phyloP scores from a whole-genome alignment of 2,888 invertebrate species.

The Sclerodermus sp. region DNA sequence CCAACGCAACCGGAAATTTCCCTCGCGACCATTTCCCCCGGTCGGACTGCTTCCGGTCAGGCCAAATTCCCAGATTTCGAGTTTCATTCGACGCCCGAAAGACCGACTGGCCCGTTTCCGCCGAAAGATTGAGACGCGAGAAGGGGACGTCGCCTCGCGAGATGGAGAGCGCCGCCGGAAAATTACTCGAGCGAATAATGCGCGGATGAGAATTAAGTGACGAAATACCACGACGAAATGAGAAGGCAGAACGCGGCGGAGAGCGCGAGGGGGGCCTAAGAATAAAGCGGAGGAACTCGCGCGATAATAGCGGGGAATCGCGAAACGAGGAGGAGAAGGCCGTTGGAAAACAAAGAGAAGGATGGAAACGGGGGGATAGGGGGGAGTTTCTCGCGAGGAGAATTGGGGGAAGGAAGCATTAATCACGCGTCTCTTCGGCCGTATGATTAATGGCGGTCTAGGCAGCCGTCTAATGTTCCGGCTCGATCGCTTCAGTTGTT shows the following conservation, averaged over 20 bases:
- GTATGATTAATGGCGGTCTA: constrained; percentile 42
- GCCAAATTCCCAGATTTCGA: too few species aligned
- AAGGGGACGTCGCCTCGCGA: too few species aligned
- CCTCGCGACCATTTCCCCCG: too few species aligned
- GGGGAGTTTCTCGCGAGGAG: constrained; percentile 9
- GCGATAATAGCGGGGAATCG: constrained; percentile 1
- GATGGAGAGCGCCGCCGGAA: too few species aligned
- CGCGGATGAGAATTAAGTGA: not conserved
- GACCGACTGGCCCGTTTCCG: too few species aligned
- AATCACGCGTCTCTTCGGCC: constrained; percentile 39
- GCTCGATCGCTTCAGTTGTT: constrained; percentile 36
- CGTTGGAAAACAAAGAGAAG: not conserved
- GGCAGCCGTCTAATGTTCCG: constrained; percentile 33
- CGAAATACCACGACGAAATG: too few species aligned
- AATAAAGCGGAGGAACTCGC: not conserved
- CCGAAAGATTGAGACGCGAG: too few species aligned
- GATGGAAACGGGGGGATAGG: not conserved
- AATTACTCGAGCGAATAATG: too few species aligned
- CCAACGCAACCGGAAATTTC: too few species aligned
- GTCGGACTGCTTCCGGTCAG: too few species aligned
- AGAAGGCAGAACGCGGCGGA: too few species aligned
- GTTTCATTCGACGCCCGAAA: too few species aligned
- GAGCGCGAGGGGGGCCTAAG: not conserved
- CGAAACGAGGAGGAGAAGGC: not conserved
- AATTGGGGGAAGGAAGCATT: constrained; percentile 29